Conservation (phyloP, 2,888 invertebrate species). For the Polymixis flavicincta region DNA sequence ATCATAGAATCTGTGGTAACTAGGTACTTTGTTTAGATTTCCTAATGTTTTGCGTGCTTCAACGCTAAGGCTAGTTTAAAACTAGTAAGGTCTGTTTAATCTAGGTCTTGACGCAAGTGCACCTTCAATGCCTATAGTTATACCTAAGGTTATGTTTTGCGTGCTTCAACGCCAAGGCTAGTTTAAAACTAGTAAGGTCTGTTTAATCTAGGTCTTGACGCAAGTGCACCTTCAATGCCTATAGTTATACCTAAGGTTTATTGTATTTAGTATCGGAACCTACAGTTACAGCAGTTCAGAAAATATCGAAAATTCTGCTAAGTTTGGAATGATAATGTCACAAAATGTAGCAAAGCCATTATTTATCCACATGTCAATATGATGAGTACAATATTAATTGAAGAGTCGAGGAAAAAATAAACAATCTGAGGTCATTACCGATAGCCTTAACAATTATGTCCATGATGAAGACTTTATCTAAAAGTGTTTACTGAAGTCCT, state of each 20-base stretch:
- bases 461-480: conserved; percentile 57
- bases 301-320: not conserved
- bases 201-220: conserved; percentile 42
- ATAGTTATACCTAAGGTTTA: conserved; percentile 13
- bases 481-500: conserved; percentile 65
- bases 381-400: conserved; percentile 3
- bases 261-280: conserved; percentile 20
- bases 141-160: conserved; percentile 21
- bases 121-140: conserved; percentile 20
- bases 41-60: conserved; percentile 26
- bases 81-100: conserved; percentile 38
- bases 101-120: conserved; percentile 45
- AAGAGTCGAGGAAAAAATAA: conserved; percentile 23
- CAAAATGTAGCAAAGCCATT: not conserved
- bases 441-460: conserved; percentile 63
- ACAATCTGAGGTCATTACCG: conserved; percentile 51
- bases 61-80: conserved; percentile 30
- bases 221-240: conserved; percentile 32
- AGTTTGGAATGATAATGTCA: not conserved
- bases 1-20: no score
- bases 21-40: conserved; percentile 34
- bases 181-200: conserved; percentile 38
- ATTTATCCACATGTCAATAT: not conserved
- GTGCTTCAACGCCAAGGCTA: conserved; percentile 21
- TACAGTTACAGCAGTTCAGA: not conserved